These are phyloP conservation scores for Stigmatopora nigra DNA, from an alignment of 2,113 vertebrate species.

Conservation along the genomic window DNA sequence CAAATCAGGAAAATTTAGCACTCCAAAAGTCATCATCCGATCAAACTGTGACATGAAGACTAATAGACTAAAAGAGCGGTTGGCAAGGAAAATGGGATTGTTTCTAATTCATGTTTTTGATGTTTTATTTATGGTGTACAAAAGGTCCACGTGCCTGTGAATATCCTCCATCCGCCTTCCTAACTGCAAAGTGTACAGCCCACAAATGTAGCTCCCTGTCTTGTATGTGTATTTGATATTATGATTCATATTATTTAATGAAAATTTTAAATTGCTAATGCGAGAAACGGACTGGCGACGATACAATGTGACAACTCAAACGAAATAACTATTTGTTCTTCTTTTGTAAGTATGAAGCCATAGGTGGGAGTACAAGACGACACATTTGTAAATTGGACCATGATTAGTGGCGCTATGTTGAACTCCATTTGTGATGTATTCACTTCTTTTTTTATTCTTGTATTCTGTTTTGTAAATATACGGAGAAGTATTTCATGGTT, in stretches of 20 bases:
- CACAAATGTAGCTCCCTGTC: slow-evolving; percentile 65
- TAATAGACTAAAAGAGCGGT: slow-evolving; percentile 21
- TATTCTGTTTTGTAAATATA: slow-evolving; percentile 72
- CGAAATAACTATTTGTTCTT: slow-evolving; percentile 33
- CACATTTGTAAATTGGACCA: slow-evolving; percentile 70
- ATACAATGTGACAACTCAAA: slow-evolving; percentile 35
- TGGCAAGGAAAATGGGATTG: slow-evolving; percentile 55
- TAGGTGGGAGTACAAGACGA: slow-evolving; percentile 63
- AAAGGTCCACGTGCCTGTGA: slow-evolving; percentile 40
- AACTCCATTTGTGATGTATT: slow-evolving; percentile 70
- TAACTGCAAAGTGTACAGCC: slow-evolving; percentile 62
- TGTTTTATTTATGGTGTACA: slow-evolving; percentile 49
- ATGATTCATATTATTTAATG: slow-evolving; percentile 61
- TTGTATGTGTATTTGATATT: slow-evolving; percentile 67
- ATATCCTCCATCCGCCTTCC: slow-evolving; percentile 36
- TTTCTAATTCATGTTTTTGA: slow-evolving; percentile 63
- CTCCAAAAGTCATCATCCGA: slow-evolving; percentile 45
- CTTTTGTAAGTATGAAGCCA: slow-evolving; percentile 61
- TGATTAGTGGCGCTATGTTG: slow-evolving; percentile 58
- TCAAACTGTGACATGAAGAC: slow-evolving; percentile 62
- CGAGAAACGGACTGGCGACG: slow-evolving; percentile 32
- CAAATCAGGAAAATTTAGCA: neutral
- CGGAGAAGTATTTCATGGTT: slow-evolving; percentile 68
- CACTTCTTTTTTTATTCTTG: slow-evolving; percentile 66
- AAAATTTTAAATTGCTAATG: slow-evolving; percentile 32